Conservation (phyloP, 2,113 vertebrate species). For the Saccopteryx leptura region DNA sequence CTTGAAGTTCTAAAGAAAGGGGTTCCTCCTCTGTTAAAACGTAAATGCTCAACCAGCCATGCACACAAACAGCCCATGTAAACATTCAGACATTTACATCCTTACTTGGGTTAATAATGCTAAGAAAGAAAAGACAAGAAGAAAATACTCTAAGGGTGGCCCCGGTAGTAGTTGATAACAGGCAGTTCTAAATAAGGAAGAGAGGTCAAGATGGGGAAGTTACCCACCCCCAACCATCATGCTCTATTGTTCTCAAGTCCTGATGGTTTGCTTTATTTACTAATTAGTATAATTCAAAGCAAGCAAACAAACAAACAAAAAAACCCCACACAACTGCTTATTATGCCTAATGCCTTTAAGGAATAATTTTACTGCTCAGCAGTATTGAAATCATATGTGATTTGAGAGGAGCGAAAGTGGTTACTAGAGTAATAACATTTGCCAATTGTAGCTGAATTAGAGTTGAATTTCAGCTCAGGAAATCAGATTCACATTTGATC, state of each 20-base stretch:
- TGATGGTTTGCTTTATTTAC: neutral
- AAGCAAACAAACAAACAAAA: neutral
- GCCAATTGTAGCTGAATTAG: neutral
- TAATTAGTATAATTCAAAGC: neutral
- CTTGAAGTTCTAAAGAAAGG: neutral
- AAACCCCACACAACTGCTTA: neutral
- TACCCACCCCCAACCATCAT: neutral
- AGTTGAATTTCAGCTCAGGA: constrained; percentile 10
- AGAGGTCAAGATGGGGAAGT: neutral
- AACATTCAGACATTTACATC: neutral
- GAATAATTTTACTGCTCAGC: neutral
- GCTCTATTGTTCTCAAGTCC: neutral
- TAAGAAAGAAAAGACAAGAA: neutral
- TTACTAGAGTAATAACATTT: neutral
- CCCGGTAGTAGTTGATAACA: neutral
- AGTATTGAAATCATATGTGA: neutral
- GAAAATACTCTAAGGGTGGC: neutral
- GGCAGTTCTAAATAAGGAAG: neutral
- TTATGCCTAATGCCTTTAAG: neutral
- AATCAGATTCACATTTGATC: neutral
- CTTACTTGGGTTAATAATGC: neutral
- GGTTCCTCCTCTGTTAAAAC: neutral
- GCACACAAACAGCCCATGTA: neutral
- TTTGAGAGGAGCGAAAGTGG: neutral
- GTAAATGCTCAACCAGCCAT: no score